These are phyloP conservation scores for Andrena fulva DNA, from an alignment of 2,888 invertebrate species.

Conservation along the genomic window DNA sequence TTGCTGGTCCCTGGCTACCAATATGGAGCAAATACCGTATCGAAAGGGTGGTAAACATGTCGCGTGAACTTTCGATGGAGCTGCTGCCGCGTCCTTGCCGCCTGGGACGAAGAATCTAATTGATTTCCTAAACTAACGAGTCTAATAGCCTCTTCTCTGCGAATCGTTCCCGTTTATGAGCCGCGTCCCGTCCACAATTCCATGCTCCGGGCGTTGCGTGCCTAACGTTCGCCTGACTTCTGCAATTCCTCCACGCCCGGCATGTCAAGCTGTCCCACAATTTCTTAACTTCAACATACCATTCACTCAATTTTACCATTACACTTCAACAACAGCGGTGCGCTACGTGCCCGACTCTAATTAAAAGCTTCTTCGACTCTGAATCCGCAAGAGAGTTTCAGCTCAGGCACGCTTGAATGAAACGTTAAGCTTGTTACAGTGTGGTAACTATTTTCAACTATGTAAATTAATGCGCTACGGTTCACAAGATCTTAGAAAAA, in stretches of 20 bases:
- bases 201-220: conserved; percentile 6
- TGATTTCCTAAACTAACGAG: conserved; percentile 49
- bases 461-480: background rate
- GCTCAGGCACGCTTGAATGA: background rate
- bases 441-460: background rate
- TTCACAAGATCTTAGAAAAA: conserved; percentile 8
- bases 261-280: conserved; percentile 14
- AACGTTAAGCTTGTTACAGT: background rate
- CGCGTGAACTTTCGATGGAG: conserved; percentile 21
- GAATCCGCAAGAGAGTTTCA: background rate
- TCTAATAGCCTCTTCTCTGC: conserved; percentile 38
- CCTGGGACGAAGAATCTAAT: conserved; percentile 25
- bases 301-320: background rate
- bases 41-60: conserved; percentile 27
- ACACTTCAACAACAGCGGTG: background rate
- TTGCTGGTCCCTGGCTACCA: background rate
- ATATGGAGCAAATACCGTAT: conserved; percentile 32
- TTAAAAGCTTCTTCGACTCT: background rate
- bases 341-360: background rate
- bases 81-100: conserved; percentile 11
- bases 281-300: background rate
- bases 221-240: background rate
- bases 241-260: background rate
- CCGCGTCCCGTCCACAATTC: conserved; percentile 35
- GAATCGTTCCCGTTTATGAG: conserved; percentile 39